These are phyloP conservation scores for Eretmocerus hayati DNA, from an alignment of 2,888 invertebrate species.

Conservation along the genomic window DNA sequence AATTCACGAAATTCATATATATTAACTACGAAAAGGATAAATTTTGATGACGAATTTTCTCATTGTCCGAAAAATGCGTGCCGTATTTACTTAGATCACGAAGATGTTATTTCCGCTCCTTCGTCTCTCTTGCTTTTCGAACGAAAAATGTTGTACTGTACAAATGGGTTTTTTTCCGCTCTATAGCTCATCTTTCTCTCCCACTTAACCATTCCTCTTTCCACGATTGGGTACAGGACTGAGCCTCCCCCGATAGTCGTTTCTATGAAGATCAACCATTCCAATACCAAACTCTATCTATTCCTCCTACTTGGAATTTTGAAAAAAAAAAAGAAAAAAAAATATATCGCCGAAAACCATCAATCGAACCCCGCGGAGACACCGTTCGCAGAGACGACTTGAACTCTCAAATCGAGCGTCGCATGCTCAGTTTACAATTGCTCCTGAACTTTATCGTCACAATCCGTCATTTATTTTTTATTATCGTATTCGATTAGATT, in stretches of 20 bases:
- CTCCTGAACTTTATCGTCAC: slow-evolving; percentile 11
- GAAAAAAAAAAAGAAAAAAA: slow-evolving; percentile 12
- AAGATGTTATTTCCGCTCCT: slow-evolving; percentile 4
- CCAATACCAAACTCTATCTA: slow-evolving; percentile 1
- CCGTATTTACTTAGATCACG: slow-evolving; percentile 17
- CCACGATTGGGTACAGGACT: slow-evolving; percentile 11
- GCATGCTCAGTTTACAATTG: slow-evolving; percentile 20
- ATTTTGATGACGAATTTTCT: slow-evolving; percentile 23
- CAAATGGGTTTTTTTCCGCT: slow-evolving; percentile 34
- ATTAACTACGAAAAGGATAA: slow-evolving; percentile 12
- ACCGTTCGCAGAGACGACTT: slow-evolving; percentile 34
- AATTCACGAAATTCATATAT: no score
- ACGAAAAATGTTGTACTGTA: slow-evolving; percentile 31
- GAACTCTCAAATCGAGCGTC: slow-evolving; percentile 27
- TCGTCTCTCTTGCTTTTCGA: slow-evolving; percentile 8
- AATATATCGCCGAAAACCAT: slow-evolving; percentile 23
- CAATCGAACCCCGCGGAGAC: slow-evolving; percentile 34
- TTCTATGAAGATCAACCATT: not conserved
- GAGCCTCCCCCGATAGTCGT: not conserved
- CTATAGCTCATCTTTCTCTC: slow-evolving; percentile 14
- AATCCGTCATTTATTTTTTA: not conserved
- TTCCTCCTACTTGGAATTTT: slow-evolving; percentile 12
- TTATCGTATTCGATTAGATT: no score
- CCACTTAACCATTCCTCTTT: slow-evolving; percentile 2
- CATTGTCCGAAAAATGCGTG: slow-evolving; percentile 22